Conservation (phyloP, 2,888 invertebrate genomes). For the Tachina lurida region DNA sequence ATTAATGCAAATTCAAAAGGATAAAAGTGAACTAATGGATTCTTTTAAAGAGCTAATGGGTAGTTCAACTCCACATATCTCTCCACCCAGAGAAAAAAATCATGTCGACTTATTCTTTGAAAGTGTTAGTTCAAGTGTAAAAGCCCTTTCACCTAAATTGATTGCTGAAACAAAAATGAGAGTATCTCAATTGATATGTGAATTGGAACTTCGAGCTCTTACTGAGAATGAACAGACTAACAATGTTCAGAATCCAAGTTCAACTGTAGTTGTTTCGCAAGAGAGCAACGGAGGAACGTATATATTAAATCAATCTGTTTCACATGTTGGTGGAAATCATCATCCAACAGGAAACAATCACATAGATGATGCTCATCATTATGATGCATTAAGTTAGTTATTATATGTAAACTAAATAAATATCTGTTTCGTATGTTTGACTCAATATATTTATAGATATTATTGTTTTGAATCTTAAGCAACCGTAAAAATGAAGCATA, state of each 20-base stretch:
- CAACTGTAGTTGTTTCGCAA: conserved; percentile 67
- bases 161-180: conserved; percentile 76
- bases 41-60: conserved; percentile 81
- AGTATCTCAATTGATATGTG: conserved; percentile 75
- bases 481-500: not conserved
- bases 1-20: conserved; percentile 78
- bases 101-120: conserved; percentile 77
- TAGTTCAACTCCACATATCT: conserved; percentile 68
- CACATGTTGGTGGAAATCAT: conserved; percentile 35
- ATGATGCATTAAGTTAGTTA: conserved; percentile 70
- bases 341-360: conserved; percentile 49
- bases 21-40: conserved; percentile 80
- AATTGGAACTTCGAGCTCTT: conserved; percentile 75
- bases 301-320: conserved; percentile 70
- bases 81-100: conserved; percentile 75
- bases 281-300: conserved; percentile 62
- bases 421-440: not conserved
- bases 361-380: conserved; percentile 62
- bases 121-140: conserved; percentile 75
- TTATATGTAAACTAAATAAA: not conserved
- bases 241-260: conserved; percentile 29
- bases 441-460: not conserved
- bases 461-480: conserved; percentile 17
- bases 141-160: conserved; percentile 75
- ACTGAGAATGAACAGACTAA: conserved; percentile 71